Evolutionary conservation across 2,113 vertebrate species (phyloP).

Genomic region (Mionectes macconnelli): DNA sequence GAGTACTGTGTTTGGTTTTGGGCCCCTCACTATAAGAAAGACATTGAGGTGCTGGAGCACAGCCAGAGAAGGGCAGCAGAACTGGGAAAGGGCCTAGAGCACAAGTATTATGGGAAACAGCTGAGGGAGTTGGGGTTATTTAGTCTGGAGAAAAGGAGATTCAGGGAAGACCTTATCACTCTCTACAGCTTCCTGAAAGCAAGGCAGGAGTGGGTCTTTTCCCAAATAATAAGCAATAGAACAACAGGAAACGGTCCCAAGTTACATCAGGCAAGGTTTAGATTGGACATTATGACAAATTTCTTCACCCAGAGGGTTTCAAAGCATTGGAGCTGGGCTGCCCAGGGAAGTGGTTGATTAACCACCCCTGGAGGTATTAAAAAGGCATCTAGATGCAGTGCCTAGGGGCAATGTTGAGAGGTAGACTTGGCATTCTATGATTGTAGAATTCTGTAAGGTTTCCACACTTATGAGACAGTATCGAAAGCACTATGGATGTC

Average conservation of each 20-base stretch:
- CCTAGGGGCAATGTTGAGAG: neutral
- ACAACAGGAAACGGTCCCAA: neutral
- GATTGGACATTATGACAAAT: neutral
- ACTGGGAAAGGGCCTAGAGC: neutral
- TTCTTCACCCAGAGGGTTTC: neutral
- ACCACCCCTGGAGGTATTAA: neutral
- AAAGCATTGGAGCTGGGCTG: neutral
- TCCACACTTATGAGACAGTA: neutral
- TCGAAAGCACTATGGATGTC: neutral
- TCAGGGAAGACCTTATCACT: rapidly evolving
- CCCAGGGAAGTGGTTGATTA: neutral
- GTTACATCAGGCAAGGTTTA: neutral
- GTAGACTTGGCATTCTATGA: neutral
- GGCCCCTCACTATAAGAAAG: neutral
- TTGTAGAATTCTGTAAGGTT: neutral
- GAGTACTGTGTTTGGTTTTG: neutral
- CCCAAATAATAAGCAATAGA: neutral
- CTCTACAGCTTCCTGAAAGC: neutral
- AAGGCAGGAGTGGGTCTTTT: neutral
- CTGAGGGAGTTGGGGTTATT: neutral
- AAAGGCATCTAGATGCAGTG: neutral
- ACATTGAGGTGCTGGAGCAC: neutral
- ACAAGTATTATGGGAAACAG: neutral
- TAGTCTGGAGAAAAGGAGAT: neutral
- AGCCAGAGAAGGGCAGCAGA: neutral